A percentile compares a stretch with the other conserved stretches of the same genome.
Conservation (phyloP, 2,888 invertebrate genomes). For the Pyrrhosoma nymphula region DNA sequence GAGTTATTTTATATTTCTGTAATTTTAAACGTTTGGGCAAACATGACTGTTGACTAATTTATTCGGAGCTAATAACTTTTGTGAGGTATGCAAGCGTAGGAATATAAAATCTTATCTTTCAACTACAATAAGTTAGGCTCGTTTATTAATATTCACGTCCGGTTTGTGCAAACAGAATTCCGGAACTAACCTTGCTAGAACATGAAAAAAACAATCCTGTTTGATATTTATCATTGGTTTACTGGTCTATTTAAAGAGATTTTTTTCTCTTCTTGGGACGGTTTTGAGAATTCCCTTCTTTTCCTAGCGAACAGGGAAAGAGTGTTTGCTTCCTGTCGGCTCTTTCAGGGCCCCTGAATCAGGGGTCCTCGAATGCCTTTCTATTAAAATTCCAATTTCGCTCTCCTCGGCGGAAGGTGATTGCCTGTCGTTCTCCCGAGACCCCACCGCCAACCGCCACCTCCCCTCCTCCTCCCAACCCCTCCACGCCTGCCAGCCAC, state of each 20-base stretch:
- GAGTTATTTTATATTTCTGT: too few relatives aligned
- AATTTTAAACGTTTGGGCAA: too few relatives aligned
- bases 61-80: too few relatives aligned
- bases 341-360: too few relatives aligned
- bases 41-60: too few relatives aligned
- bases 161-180: too few relatives aligned
- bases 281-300: not conserved
- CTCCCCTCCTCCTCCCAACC: not conserved
- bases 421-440: not conserved
- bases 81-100: too few relatives aligned
- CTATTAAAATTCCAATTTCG: constrained; percentile 18
- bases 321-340: not conserved
- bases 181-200: too few relatives aligned
- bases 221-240: not conserved
- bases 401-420: not conserved
- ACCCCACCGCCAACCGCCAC: not conserved
- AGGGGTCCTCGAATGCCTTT: not conserved
- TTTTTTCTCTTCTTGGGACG: not conserved
- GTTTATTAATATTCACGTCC: too few relatives aligned
- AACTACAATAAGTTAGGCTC: too few relatives aligned
- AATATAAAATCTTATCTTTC: too few relatives aligned
- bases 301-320: not conserved
- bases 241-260: not conserved
- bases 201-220: not conserved
- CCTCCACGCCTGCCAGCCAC: not conserved